phyloP scores from a whole-genome alignment of 2,888 invertebrate genomes.

The Phyllotreta striolata region DNA sequence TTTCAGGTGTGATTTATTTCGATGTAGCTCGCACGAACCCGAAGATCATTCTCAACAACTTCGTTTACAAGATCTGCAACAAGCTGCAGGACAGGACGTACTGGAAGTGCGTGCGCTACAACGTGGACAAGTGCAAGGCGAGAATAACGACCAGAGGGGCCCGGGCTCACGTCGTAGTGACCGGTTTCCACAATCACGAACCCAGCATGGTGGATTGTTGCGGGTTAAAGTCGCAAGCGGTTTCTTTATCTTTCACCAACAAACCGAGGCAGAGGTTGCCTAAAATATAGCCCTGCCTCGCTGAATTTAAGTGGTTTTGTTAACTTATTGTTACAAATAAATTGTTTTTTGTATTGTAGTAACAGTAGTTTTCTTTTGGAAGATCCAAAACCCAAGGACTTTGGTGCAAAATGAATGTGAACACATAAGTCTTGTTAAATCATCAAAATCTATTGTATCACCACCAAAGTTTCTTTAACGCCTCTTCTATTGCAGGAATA shows the following conservation, averaged over 20 bases:
- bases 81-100: slow-evolving; percentile 46
- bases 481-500: slow-evolving; percentile 39
- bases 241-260: slow-evolving; percentile 28
- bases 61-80: slow-evolving; percentile 46
- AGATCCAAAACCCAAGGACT: too few relatives aligned
- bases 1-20: slow-evolving; percentile 46
- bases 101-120: slow-evolving; percentile 51
- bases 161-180: slow-evolving; percentile 36
- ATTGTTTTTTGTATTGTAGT: not conserved
- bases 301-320: too few relatives aligned
- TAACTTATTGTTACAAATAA: too few relatives aligned
- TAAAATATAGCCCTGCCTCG: not conserved
- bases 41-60: slow-evolving; percentile 48
- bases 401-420: too few relatives aligned
- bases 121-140: slow-evolving; percentile 48
- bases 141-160: slow-evolving; percentile 47
- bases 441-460: too few relatives aligned
- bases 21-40: slow-evolving; percentile 48
- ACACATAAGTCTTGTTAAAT: slow-evolving; percentile 1
- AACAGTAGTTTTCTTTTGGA: too few relatives aligned
- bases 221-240: slow-evolving; percentile 32
- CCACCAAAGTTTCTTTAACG: too few relatives aligned
- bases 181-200: slow-evolving; percentile 45
- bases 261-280: slow-evolving; percentile 2
- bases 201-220: slow-evolving; percentile 36